phyloP scores from a whole-genome alignment of 2,113 vertebrate genomes.

The Rhinogobius similis region DNA sequence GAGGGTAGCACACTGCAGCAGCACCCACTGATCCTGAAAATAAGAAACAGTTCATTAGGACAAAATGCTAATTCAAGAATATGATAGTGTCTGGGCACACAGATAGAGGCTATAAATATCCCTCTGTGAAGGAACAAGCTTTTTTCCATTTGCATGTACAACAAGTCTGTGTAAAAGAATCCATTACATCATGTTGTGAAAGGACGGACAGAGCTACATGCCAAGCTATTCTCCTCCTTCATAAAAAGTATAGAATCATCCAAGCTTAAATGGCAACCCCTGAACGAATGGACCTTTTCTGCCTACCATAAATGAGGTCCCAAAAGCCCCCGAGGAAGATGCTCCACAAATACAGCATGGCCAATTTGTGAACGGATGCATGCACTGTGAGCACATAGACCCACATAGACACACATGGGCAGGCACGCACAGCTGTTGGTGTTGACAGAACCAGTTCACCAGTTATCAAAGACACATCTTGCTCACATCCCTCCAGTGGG shows the following conservation, averaged over 20 bases:
- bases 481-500: background rate
- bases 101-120: slow-evolving; percentile 38
- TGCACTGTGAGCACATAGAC: slow-evolving; percentile 27
- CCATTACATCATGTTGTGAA: background rate
- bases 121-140: slow-evolving; percentile 34
- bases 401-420: slow-evolving; percentile 13
- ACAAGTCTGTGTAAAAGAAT: background rate
- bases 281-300: slow-evolving; percentile 46
- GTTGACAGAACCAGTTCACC: slow-evolving; percentile 53
- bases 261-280: slow-evolving; percentile 63
- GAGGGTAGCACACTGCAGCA: slow-evolving; percentile 59
- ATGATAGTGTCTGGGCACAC: slow-evolving; percentile 37
- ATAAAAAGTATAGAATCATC: slow-evolving; percentile 48
- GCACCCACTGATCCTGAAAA: slow-evolving; percentile 73
- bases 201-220: slow-evolving; percentile 4
- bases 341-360: slow-evolving; percentile 57
- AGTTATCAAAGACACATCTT: slow-evolving; percentile 29
- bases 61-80: slow-evolving; percentile 49
- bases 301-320: slow-evolving; percentile 59
- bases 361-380: slow-evolving; percentile 63
- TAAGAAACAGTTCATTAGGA: slow-evolving; percentile 63
- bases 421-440: slow-evolving; percentile 35
- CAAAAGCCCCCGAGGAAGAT: slow-evolving; percentile 55
- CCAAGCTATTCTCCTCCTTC: slow-evolving; percentile 14
- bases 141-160: slow-evolving; percentile 32